Base-by-base conservation (phyloP, 1,140 invertebrate species). In the Cydia fagiglandana region DNA sequence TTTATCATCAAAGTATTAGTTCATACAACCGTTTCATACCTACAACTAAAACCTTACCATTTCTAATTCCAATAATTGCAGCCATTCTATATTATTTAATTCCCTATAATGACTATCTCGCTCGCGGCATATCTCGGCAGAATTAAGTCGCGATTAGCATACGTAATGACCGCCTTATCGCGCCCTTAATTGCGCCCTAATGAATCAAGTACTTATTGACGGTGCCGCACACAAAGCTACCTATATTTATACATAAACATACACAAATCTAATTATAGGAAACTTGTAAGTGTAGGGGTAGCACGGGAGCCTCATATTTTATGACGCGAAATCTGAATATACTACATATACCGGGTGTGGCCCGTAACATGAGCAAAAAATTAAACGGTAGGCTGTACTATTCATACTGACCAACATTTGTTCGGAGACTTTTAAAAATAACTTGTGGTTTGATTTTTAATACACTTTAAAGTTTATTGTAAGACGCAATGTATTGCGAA, bases 141-240 rank as follows among this genome's bases (percentile, higher is more conserved):
- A 68, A 38, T 68, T 68, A 68, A 68, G 12, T 30, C 56, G 56
- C 17, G 64, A 68, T 68, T 68, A 68, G 64, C 64, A 68, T 68
- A 68, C 64, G 30, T 68, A 68, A 68, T 68, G 64, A 68, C 64
- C 30, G 64, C 28, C 64, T 68, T 68, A 68, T 68, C 64, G 64
- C 64, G 10, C 64, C 64, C 64, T 68, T 68, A 68, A 68, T 68
- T 68, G 64, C 64, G 30, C 15, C 28, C 64, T 68, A 68, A 68
- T 68, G 64, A 68, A 68, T 68, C 64, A 68, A 68, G 64, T 68
- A 38, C 64, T 68, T 68, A 68, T 68, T 68, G 64, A 38, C 24
- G 64, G 15, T 38, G 64, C 64, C 28, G 30, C 64, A 61, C 56
- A 61, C 56, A 9, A 12, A 20, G 56, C 56, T 61, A 24, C 0